phyloP scores from a whole-genome alignment of 1,140 invertebrate genomes.

The Condylostylus longicornis region DNA sequence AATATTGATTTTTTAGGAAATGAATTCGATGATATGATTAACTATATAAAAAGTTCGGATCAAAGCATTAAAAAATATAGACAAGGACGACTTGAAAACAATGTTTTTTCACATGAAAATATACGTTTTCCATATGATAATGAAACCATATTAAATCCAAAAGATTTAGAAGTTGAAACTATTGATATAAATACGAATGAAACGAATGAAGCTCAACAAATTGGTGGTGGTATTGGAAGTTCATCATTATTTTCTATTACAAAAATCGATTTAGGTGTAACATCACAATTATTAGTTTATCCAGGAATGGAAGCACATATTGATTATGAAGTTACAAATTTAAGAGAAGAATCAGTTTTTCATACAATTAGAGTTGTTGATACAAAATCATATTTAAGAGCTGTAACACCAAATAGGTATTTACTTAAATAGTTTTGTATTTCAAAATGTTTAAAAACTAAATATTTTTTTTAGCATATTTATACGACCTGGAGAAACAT shows the following conservation, averaged over 20 bases:
- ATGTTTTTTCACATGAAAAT: neutral
- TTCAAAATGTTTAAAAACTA: neutral
- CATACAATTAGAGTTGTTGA: conserved; percentile 38
- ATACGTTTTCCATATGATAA: neutral
- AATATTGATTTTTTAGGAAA: too few species aligned
- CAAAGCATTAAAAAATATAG: too few species aligned
- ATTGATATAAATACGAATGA: neutral
- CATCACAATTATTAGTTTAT: conserved; percentile 22
- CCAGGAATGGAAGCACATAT: conserved; percentile 19
- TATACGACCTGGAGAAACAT: conserved; percentile 36
- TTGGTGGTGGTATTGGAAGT: too few species aligned
- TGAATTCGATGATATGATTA: too few species aligned
- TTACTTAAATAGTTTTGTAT: conserved; percentile 1
- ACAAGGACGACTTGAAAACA: too few species aligned
- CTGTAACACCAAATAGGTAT: conserved; percentile 29
- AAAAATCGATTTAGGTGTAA: conserved; percentile 25
- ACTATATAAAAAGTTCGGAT: too few species aligned
- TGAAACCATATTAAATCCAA: neutral
- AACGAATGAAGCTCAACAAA: neutral
- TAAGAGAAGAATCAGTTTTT: conserved; percentile 33
- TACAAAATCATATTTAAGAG: conserved; percentile 35
- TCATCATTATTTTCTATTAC: conserved; percentile 10
- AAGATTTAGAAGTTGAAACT: too few species aligned
- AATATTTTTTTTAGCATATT: conserved; percentile 28
- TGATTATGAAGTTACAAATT: conserved; percentile 41